Evolutionary conservation across 2,888 invertebrate genomes (phyloP).

Genomic region (Volucella inanis): DNA sequence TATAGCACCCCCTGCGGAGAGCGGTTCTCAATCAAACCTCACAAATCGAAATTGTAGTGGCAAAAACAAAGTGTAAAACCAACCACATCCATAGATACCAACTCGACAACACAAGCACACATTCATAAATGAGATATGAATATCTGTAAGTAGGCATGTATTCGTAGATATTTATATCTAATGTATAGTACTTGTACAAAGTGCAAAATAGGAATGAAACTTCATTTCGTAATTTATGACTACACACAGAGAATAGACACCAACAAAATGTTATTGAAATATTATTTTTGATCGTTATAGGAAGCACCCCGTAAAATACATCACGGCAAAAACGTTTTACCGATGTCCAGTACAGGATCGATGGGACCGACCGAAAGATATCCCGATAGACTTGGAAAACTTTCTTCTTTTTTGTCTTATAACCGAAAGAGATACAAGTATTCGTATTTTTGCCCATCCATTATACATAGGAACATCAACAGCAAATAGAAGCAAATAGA

Average conservation of each 20-base stretch:
- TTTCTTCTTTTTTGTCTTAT: constrained; percentile 17
- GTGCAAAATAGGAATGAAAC: constrained; percentile 61
- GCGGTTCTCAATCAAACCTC: constrained; percentile 68
- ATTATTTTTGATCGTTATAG: constrained; percentile 73
- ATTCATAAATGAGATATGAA: constrained; percentile 29
- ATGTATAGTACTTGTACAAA: background rate
- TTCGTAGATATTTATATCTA: background rate
- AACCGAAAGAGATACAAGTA: constrained; percentile 57
- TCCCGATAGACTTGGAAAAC: background rate
- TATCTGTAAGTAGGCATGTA: background rate
- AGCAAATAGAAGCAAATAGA: constrained; percentile 57
- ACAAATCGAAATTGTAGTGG: constrained; percentile 72
- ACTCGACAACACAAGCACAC: constrained; percentile 42
- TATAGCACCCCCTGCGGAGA: constrained; percentile 62
- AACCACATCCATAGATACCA: constrained; percentile 7
- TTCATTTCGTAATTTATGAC: constrained; percentile 72
- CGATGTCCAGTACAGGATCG: constrained; percentile 35
- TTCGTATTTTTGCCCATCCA: constrained; percentile 55
- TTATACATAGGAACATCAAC: constrained; percentile 41
- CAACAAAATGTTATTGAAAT: constrained; percentile 71
- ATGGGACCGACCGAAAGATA: constrained; percentile 21
- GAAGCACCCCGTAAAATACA: constrained; percentile 73
- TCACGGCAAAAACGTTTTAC: constrained; percentile 67
- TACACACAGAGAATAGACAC: constrained; percentile 66
- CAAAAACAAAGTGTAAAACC: constrained; percentile 64